A percentile compares a stretch with the other conserved stretches of the same genome.
Evolutionary conservation across 2,888 invertebrate species (phyloP).

Genomic region (Argyresthia goedartella): DNA sequence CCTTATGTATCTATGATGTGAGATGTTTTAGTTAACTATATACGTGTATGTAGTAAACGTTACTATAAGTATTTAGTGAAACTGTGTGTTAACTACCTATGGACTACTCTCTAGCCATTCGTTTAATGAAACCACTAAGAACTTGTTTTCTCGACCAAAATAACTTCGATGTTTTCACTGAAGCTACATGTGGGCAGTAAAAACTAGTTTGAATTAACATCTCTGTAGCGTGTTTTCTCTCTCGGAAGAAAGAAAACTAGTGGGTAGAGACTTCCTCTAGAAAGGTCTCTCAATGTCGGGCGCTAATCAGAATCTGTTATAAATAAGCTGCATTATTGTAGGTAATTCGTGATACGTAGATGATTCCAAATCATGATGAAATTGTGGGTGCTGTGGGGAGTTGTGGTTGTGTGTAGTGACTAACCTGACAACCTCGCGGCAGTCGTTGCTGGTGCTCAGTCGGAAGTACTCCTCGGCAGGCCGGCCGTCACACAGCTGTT

Average conservation of each 20-base stretch:
- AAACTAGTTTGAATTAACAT: background rate
- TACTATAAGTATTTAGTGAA: too few species aligned
- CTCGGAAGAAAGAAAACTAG: background rate
- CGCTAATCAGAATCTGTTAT: background rate
- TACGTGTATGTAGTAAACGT: too few species aligned
- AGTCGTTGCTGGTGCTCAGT: constrained; percentile 85
- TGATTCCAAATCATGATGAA: background rate
- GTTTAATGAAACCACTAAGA: background rate
- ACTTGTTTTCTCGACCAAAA: background rate
- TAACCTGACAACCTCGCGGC: constrained; percentile 94
- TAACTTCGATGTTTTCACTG: background rate
- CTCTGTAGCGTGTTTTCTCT: background rate
- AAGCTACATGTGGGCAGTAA: background rate
- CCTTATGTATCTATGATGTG: background rate
- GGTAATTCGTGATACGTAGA: background rate
- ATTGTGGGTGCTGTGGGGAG: background rate
- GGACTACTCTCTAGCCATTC: too few species aligned
- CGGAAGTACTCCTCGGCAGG: constrained; percentile 95
- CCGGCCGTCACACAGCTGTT: constrained; percentile 88
- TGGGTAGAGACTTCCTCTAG: background rate
- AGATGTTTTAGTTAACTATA: background rate
- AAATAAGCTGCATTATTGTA: too few species aligned
- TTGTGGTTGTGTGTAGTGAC: constrained; percentile 9
- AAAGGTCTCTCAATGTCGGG: background rate
- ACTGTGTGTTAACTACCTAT: too few species aligned